Conservation (phyloP, 2,113 vertebrate species). For the Aegithalos caudatus region DNA sequence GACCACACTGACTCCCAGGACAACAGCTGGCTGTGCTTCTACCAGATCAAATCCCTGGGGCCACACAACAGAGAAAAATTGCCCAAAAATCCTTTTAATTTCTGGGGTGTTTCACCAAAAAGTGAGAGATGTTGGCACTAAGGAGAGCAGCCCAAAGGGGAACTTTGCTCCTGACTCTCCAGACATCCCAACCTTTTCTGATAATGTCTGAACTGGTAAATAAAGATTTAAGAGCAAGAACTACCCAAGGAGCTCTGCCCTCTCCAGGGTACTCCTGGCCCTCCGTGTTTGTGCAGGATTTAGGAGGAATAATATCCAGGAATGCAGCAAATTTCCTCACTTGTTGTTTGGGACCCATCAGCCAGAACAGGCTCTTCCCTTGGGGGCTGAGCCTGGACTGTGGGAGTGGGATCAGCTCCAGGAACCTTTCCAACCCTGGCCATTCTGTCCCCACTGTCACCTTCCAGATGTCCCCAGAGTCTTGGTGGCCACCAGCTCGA, state of each 20-base stretch:
- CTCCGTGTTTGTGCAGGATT: slow-evolving; percentile 76
- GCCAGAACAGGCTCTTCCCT: slow-evolving; percentile 72
- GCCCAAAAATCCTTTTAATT: slow-evolving; percentile 78
- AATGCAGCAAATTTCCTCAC: slow-evolving; percentile 77
- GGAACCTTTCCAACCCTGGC: slow-evolving; percentile 68
- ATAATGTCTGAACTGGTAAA: slow-evolving; percentile 71
- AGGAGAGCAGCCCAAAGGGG: slow-evolving; percentile 60
- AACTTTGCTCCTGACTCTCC: slow-evolving; percentile 55
- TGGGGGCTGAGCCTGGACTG: slow-evolving; percentile 68
- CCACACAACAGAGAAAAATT: slow-evolving; percentile 60
- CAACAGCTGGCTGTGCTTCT: slow-evolving; percentile 72
- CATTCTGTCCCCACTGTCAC: slow-evolving; percentile 45
- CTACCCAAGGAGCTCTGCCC: slow-evolving; percentile 69
- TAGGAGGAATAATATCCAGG: slow-evolving; percentile 66
- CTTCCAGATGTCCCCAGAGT: slow-evolving; percentile 50
- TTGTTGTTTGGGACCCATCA: slow-evolving; percentile 47
- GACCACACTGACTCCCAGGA: slow-evolving; percentile 46
- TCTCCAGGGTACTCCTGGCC: slow-evolving; percentile 71
- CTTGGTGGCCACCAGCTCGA: slow-evolving; percentile 1
- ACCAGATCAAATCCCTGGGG: slow-evolving; percentile 51
- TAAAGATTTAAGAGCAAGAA: slow-evolving; percentile 67
- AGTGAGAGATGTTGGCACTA: slow-evolving; percentile 62
- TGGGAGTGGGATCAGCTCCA: slow-evolving; percentile 71
- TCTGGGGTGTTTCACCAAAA: slow-evolving; percentile 74
- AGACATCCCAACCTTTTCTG: slow-evolving; percentile 70